Evolutionary conservation across 1,140 invertebrate species (phyloP), one percentile per base, ranked within the genome.

Genomic region (Apis dorsata): DNA sequence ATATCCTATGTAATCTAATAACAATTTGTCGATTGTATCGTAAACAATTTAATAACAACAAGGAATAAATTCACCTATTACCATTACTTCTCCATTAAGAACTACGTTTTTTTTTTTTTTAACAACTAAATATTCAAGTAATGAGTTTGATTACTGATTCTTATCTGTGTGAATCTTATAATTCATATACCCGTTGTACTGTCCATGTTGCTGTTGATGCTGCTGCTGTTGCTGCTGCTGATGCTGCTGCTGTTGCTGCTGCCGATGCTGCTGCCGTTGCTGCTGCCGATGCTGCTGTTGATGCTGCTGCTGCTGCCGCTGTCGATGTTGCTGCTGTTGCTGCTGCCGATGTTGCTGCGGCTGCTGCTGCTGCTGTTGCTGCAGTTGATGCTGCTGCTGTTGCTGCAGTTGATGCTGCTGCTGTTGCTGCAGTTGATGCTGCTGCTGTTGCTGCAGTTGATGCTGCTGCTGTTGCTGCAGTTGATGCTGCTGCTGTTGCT

Each of bases 391-490:
- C n/a, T n/a, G n/a, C n/a, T n/a, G n/a, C n/a, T n/a, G n/a, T n/a
- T 3, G 63, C 28, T 0, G 62, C 5, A 3, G n/a, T 7, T 0
- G 44, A n/a, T n/a, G n/a, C n/a, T n/a, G n/a, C n/a, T n/a, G n/a
- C n/a, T n/a, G n/a, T n/a, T n/a, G n/a, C n/a, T n/a, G n/a, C n/a
- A n/a, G n/a, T n/a, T n/a, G n/a, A n/a, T n/a, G n/a, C n/a, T n/a
- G n/a, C n/a, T n/a, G n/a, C n/a, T n/a, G n/a, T n/a, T n/a, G n/a
- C n/a, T n/a, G n/a, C n/a, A n/a, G n/a, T 9, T 89, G 80, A 74
- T 91, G 91, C 8, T 86, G 83, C 0, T 87, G 63, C 34, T 89
- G 88, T 1, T n/a, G n/a, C n/a, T n/a, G n/a, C n/a, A 89, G 84
- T 21, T 79, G 78, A 2, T 86, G 76, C 12, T 82, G 83, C 8